These are phyloP conservation scores for Lepidurus arcticus DNA, from an alignment of 1,140 invertebrate species.

Conservation along the genomic window DNA sequence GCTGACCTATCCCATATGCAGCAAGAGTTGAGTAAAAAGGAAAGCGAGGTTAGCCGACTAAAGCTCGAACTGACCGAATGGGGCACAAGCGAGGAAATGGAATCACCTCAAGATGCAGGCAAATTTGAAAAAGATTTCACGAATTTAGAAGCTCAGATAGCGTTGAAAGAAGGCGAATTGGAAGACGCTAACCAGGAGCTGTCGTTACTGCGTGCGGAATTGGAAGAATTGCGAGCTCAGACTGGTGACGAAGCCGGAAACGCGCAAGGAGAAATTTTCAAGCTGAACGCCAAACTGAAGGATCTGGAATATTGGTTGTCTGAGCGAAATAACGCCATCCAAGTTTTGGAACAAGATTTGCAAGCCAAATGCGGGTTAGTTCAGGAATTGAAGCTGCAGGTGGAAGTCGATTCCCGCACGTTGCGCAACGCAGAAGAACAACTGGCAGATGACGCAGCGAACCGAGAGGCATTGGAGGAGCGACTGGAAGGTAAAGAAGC, in stretches of 20 bases:
- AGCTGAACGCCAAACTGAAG: slow-evolving; percentile 25
- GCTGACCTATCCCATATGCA: not conserved
- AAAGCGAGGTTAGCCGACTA: not conserved
- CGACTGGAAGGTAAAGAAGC: slow-evolving; percentile 16
- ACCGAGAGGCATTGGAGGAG: not conserved
- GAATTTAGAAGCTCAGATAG: not conserved
- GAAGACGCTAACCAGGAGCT: not conserved
- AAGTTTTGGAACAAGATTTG: slow-evolving; percentile 7
- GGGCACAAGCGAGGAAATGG: not conserved
- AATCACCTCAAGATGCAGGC: not conserved
- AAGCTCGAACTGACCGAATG: slow-evolving; percentile 6
- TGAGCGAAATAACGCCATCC: slow-evolving; percentile 16
- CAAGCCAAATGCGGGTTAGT: slow-evolving; percentile 18
- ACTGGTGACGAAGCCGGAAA: slow-evolving; percentile 1
- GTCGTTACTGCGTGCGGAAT: not conserved
- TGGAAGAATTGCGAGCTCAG: not conserved
- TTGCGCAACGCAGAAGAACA: slow-evolving; percentile 1
- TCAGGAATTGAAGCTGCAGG: not conserved
- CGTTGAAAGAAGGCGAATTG: not conserved
- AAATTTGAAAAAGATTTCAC: not conserved
- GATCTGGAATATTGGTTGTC: slow-evolving; percentile 27
- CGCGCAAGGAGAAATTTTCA: slow-evolving; percentile 25
- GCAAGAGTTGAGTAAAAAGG: not conserved
- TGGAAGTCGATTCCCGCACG: slow-evolving; percentile 21
- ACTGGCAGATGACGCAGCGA: not conserved